Evolutionary conservation across 2,797 vertebrate species (phyloP).

Genomic region (Anisognathus igniventris): DNA sequence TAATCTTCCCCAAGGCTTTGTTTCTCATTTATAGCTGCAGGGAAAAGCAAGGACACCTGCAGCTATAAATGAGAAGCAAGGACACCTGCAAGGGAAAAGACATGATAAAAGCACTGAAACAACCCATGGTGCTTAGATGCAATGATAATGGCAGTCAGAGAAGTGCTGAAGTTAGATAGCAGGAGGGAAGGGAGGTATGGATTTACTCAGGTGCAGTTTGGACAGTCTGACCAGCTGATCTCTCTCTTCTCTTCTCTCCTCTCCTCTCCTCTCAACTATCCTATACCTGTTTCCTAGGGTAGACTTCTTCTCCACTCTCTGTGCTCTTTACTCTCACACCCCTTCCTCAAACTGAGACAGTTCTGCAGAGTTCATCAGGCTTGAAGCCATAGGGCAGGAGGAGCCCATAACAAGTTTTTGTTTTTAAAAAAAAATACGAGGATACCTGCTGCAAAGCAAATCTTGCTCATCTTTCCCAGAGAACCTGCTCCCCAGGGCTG

Average conservation of each 20-base stretch:
- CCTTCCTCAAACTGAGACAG: background rate
- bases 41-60: background rate
- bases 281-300: background rate
- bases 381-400: background rate
- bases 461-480: background rate
- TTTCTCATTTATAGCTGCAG: background rate
- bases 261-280: background rate
- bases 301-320: background rate
- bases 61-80: no score
- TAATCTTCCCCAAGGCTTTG: background rate
- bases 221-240: background rate
- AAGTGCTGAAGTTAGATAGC: background rate
- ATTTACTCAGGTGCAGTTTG: background rate
- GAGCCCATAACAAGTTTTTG: background rate
- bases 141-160: background rate
- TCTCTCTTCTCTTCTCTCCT: background rate
- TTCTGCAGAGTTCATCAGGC: background rate
- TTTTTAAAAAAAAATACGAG: background rate
- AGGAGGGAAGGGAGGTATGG: background rate
- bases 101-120: background rate
- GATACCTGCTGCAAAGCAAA: background rate
- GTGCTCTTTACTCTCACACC: accelerated
- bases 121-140: background rate
- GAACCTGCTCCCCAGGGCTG: background rate
- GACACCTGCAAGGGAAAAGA: background rate